Evolutionary conservation across 2,888 invertebrate species (phyloP).

Genomic region (Trachelus troglodyta): DNA sequence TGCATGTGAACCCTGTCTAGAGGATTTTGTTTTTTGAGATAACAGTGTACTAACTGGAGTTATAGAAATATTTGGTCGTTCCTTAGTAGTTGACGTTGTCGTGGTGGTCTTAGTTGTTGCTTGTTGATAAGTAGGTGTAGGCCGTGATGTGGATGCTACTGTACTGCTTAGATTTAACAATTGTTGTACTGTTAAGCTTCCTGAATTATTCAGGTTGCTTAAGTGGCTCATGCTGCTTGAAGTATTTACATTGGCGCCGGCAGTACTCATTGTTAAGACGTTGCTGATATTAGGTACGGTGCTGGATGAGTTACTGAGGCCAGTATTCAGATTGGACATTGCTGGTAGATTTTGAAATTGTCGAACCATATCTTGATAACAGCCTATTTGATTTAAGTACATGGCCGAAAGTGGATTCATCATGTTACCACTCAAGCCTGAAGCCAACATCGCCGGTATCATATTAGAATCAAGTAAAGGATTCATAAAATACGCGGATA

Average conservation of each 20-base stretch:
- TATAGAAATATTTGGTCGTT: conserved; percentile 68
- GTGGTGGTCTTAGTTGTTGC: conserved; percentile 31
- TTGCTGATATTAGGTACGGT: conserved; percentile 39
- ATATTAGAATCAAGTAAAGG: conserved; percentile 55
- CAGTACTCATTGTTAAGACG: conserved; percentile 39
- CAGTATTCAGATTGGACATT: conserved; percentile 38
- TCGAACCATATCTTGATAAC: conserved; percentile 54
- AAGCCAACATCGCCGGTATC: conserved; percentile 49
- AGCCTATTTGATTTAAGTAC: conserved; percentile 56
- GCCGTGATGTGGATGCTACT: conserved; percentile 35
- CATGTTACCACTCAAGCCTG: conserved; percentile 46
- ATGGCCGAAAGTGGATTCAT: conserved; percentile 53
- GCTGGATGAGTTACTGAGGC: conserved; percentile 37
- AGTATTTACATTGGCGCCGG: conserved; percentile 19
- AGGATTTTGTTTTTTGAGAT: conserved; percentile 41
- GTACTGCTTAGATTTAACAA: conserved; percentile 46
- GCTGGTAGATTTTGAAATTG: conserved; percentile 57
- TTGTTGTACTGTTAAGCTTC: conserved; percentile 45
- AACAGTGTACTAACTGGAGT: conserved; percentile 49
- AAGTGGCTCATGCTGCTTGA: conserved; percentile 34
- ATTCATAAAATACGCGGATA: conserved; percentile 57
- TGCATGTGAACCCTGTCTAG: conserved; percentile 21
- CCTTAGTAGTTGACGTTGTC: conserved; percentile 60
- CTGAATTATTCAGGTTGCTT: conserved; percentile 28
- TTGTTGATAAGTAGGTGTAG: conserved; percentile 44